Conservation (phyloP, 1,140 invertebrate genomes). For the Camponotus floridanus region DNA sequence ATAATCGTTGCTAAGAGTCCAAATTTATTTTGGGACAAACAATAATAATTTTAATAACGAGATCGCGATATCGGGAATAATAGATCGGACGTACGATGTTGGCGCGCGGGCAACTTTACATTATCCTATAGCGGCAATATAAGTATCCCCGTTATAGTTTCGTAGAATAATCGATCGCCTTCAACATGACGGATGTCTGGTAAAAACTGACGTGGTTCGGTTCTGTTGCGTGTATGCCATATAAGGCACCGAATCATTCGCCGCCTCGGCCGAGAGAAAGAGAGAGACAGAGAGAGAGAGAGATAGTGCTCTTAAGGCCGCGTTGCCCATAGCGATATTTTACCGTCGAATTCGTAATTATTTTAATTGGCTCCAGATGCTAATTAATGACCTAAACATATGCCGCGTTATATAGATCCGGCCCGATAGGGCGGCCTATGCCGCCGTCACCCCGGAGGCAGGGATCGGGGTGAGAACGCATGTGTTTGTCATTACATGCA, state of each 20-base stretch:
- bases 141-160: conserved; percentile 62
- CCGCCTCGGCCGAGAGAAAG: conserved; percentile 9
- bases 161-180: conserved; percentile 69
- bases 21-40: conserved; percentile 6
- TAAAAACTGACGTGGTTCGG: conserved; percentile 73
- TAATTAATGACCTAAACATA: conserved; percentile 85
- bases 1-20: background rate
- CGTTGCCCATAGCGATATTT: conserved; percentile 73
- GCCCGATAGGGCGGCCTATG: conserved; percentile 74
- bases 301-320: conserved; percentile 41
- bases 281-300: no score
- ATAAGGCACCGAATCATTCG: conserved; percentile 44
- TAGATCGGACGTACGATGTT: conserved; percentile 24
- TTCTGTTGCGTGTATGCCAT: conserved; percentile 42
- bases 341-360: conserved; percentile 83
- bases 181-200: conserved; percentile 66
- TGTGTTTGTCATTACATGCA: conserved; percentile 83
- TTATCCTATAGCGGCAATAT: conserved; percentile 45
- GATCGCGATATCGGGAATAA: conserved; percentile 54
- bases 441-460: conserved; percentile 53
- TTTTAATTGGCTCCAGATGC: conserved; percentile 85
- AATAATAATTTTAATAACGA: conserved; percentile 53
- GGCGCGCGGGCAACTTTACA: conserved; percentile 50
- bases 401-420: conserved; percentile 79
- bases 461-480: conserved; percentile 74